A percentile compares a stretch with the other conserved stretches of the same genome.
These are phyloP conservation scores for pig (Sus scrofa) DNA, from an alignment of 2,113 vertebrate species.

Conservation along the genomic window DNA sequence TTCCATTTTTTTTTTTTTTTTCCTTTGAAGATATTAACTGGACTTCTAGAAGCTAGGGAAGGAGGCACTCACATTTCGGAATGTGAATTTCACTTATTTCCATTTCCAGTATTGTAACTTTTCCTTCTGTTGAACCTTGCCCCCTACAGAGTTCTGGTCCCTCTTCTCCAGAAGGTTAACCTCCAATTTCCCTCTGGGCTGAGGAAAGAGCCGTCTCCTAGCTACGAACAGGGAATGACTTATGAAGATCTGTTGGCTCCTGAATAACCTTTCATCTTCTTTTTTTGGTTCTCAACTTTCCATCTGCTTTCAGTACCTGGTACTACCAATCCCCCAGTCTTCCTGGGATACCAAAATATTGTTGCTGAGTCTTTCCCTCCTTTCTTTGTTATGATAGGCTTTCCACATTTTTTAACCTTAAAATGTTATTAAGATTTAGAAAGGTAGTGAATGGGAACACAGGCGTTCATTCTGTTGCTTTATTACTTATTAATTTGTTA, in stretches of 20 bases:
- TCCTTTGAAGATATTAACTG: not conserved
- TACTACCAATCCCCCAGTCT: not conserved
- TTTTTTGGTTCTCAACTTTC: not conserved
- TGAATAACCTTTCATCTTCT: not conserved
- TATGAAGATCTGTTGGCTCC: not conserved
- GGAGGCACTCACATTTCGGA: not conserved
- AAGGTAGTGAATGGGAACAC: not conserved
- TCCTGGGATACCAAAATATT: not conserved
- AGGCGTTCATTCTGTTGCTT: not conserved
- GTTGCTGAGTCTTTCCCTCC: not conserved
- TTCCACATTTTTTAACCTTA: not conserved
- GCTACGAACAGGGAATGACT: not conserved
- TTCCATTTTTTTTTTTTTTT: slow-evolving; percentile 42
- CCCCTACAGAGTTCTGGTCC: not conserved
- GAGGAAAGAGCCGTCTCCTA: not conserved
- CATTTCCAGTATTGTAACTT: not conserved
- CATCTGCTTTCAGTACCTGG: not conserved
- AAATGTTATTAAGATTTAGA: not conserved
- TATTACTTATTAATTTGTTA: not conserved
- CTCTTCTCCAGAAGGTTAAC: not conserved
- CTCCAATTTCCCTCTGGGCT: not conserved
- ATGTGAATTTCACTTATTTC: not conserved
- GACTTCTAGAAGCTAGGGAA: not conserved
- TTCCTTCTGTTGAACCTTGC: not conserved
- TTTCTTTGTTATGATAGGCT: not conserved